Evolutionary conservation across 2,888 invertebrate species (phyloP), one percentile per base, ranked within the genome.

Genomic region (Notocelia uddmanniana): DNA sequence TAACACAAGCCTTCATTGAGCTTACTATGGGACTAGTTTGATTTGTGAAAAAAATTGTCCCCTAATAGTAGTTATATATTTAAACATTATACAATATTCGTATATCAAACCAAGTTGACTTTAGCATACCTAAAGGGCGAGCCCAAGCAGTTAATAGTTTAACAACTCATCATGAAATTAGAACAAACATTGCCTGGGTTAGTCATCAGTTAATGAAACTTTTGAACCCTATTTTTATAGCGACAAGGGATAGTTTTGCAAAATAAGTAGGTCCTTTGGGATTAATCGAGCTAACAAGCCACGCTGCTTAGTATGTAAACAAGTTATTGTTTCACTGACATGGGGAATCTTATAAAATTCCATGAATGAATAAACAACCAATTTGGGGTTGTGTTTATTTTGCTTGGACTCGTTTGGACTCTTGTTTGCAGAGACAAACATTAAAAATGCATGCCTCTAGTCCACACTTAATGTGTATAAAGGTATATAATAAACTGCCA

Each of bases 321-420:
- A 79, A 76, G 77, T 81, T 79, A 81, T 81, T 81, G 80, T 81
- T 79, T 76, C 75, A 74, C 75, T 75, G 73, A 78, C 70, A 62
- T 78, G 78, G 80, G 83, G 81, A 79, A 81, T 83, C 78, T 83
- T 80, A 76, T 81, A 80, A 81, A 83, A 79, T 77, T 62, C 69
- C 78, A 78, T 83, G 83, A 84, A 87, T 86, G 75, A 76, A 78
- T 84, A 85, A 86, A 83, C 80, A 81, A 79, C 76, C 77, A 75
- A 77, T 81, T 79, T 76, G 72, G 76, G 79, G 73, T 73, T 68
- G 31, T 80, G 81, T 83, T 81, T 83, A 79, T 81, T 76, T 80
- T 76, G 76, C 73, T 80, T 77, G 80, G 82, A 84, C 84, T 79
- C 71, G 77, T 77, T 79, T 77, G 70, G 58, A 70, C 66, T 74